These are phyloP conservation scores for Hypomecis atomaria DNA, from an alignment of 2,888 invertebrate species.

Conservation along the genomic window DNA sequence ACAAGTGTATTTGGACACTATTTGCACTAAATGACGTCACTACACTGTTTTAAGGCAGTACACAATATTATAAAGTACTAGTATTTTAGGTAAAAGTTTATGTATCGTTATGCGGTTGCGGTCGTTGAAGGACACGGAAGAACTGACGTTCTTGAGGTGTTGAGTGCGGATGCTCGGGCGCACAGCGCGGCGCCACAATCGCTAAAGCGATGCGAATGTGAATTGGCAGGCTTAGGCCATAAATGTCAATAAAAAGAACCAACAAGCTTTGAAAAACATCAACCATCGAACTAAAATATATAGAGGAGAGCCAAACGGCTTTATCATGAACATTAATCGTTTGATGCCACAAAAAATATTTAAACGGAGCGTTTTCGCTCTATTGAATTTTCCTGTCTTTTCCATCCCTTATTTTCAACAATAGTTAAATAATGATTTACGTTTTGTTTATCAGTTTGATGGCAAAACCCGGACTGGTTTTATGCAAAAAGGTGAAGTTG, in stretches of 20 bases:
- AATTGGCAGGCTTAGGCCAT: too few species aligned
- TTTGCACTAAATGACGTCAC: too few species aligned
- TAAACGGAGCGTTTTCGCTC: slow-evolving; percentile 26
- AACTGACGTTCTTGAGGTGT: too few species aligned
- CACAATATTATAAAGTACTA: too few species aligned
- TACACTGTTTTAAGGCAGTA: too few species aligned
- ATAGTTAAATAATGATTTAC: slow-evolving; percentile 40
- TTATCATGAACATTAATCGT: slow-evolving; percentile 39
- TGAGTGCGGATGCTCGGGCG: too few species aligned
- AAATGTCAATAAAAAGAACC: slow-evolving; percentile 4
- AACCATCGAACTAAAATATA: slow-evolving; percentile 14
- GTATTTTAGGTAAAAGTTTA: too few species aligned
- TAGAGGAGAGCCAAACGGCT: slow-evolving; percentile 22
- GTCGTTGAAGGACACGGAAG: too few species aligned
- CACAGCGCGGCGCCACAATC: too few species aligned
- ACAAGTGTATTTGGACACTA: too few species aligned
- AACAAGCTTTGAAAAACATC: slow-evolving; percentile 6
- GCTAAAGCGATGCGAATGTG: too few species aligned
- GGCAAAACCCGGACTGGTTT: slow-evolving; percentile 22
- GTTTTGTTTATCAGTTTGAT: slow-evolving; percentile 38
- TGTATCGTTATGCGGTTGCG: too few species aligned
- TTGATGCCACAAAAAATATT: slow-evolving; percentile 36
- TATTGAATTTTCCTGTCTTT: slow-evolving; percentile 37
- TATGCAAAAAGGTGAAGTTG: slow-evolving; percentile 31
- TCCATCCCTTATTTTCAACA: slow-evolving; percentile 32